Evolutionary conservation across 1,140 invertebrate species (phyloP), one percentile per base, ranked within the genome.

Genomic region (Pentalonia nigronervosa): DNA sequence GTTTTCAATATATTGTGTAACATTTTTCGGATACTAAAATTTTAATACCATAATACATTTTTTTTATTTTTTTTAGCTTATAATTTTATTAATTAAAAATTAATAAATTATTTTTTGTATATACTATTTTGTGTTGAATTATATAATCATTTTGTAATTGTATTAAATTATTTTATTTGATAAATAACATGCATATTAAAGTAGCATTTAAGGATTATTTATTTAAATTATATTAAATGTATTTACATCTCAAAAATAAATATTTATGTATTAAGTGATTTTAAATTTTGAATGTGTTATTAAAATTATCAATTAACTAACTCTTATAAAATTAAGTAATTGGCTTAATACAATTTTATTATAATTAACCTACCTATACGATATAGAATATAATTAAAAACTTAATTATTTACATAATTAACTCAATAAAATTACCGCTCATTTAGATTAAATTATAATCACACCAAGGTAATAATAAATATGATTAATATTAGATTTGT

Each of bases 381-480:
- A n/a, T n/a, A 7, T 76, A 76, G 7, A 76, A 76, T n/a, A n/a
- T 76, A n/a, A 34, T 34, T 76, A 76, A 76, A 76, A 76, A n/a
- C 60, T n/a, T 4, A 76, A 76, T 76, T 76, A 76, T 76, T 76
- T 76, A 76, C 60, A 76, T 76, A n/a, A 76, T n/a, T 76, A 76
- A 76, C n/a, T 76, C 14, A 30, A n/a, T 76, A n/a, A n/a, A 34
- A n/a, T 76, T 34, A 76, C 14, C n/a, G n/a, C 30, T 30, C n/a
- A n/a, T 76, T 67, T 76, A 76, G 60, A 76, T 76, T 76, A 76
- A 76, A 76, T 76, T 76, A 30, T n/a, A n/a, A 76, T 76, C 14
- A 76, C 14, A 1, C 60, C 4, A 76, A 76, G 60, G 60, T 34
- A 76, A 76, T 76, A 76, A 76, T 76, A 76, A n/a, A 76, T 14